phyloP scores from a whole-genome alignment of 2,888 invertebrate genomes.

The Plagodis pulveraria region DNA sequence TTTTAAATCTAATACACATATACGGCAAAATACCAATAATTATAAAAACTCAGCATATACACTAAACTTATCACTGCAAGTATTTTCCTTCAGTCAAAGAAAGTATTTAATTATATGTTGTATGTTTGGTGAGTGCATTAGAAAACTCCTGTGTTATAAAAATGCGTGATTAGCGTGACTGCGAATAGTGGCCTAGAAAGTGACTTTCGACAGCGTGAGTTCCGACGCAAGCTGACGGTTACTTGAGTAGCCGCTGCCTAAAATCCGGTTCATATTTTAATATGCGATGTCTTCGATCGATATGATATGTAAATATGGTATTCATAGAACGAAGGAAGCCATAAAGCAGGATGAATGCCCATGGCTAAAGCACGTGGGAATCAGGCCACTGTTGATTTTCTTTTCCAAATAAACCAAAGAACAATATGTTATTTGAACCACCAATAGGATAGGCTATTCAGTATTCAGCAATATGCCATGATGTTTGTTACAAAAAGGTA shows the following conservation, averaged over 20 bases:
- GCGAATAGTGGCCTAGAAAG: constrained; percentile 76
- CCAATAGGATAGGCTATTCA: too few relatives aligned
- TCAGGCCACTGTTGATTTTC: neutral
- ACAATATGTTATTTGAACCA: too few relatives aligned
- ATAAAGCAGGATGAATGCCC: constrained; percentile 13
- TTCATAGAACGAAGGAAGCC: constrained; percentile 29
- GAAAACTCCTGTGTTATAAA: constrained; percentile 69
- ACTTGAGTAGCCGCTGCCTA: constrained; percentile 37
- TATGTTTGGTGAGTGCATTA: constrained; percentile 49
- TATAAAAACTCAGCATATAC: neutral
- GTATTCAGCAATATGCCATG: too few relatives aligned
- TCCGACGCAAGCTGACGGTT: constrained; percentile 11
- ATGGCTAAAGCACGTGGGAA: constrained; percentile 13
- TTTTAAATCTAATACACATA: too few relatives aligned
- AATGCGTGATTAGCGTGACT: constrained; percentile 75
- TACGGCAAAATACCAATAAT: too few relatives aligned
- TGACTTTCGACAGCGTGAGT: constrained; percentile 68
- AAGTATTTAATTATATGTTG: constrained; percentile 30
- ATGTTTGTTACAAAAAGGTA: too few relatives aligned
- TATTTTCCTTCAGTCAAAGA: constrained; percentile 20
- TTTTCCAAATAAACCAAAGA: neutral
- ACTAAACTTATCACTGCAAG: neutral
- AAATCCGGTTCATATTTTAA: constrained; percentile 73
- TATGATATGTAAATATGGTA: constrained; percentile 29
- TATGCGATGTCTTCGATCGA: constrained; percentile 37